A percentile compares a stretch with the other conserved stretches of the same genome.
phyloP scores from a whole-genome alignment of 2,888 invertebrate species.

The Amblyjoppa proteus region DNA sequence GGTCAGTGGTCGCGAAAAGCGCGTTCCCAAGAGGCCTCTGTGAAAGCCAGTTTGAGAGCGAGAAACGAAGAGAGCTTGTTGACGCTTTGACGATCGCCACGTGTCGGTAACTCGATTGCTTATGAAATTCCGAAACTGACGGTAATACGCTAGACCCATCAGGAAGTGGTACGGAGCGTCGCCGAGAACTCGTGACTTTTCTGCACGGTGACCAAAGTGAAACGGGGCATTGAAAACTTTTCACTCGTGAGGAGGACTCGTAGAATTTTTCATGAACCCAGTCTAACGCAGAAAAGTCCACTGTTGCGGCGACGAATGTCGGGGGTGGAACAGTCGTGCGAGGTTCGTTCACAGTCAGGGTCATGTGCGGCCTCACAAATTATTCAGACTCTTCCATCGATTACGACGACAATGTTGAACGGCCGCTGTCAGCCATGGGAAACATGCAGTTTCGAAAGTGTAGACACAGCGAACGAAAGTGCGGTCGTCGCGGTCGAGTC shows the following conservation, averaged over 20 bases:
- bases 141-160: background rate
- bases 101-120: conserved; percentile 2
- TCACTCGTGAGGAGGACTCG: background rate
- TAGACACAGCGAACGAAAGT: conserved; percentile 1
- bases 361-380: conserved; percentile 43
- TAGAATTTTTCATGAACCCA: background rate
- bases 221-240: background rate
- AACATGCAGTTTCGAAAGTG: background rate
- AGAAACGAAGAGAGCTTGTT: background rate
- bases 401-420: conserved; percentile 24
- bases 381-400: conserved; percentile 57
- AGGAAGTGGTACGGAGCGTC: background rate
- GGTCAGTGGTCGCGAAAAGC: conserved; percentile 74
- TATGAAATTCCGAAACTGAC: conserved; percentile 1
- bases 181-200: conserved; percentile 3
- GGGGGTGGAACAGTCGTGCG: background rate
- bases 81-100: conserved; percentile 23
- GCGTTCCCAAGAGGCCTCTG: conserved; percentile 32
- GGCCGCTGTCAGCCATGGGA: background rate
- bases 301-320: background rate
- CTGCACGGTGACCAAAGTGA: conserved; percentile 24
- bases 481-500: background rate
- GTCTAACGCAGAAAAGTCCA: background rate
- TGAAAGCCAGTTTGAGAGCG: conserved; percentile 2
- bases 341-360: conserved; percentile 41